These are phyloP conservation scores for Amphiura filiformis DNA, from an alignment of 35 echinoderm and acorn worm species.

Conservation along the genomic window DNA sequence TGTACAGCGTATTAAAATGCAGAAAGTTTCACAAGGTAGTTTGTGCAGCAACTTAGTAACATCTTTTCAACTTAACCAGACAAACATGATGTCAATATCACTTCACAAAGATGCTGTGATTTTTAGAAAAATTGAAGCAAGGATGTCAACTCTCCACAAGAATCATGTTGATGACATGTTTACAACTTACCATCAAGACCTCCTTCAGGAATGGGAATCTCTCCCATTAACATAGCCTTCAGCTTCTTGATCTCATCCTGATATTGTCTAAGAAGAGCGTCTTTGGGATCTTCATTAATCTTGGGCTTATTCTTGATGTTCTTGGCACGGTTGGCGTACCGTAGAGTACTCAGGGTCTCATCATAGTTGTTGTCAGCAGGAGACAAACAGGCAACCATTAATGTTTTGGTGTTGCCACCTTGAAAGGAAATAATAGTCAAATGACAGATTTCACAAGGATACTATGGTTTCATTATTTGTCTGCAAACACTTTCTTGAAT, in stretches of 20 bases:
- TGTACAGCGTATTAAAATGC: too few species aligned
- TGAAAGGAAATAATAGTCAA: neutral
- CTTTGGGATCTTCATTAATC: conserved; percentile 99
- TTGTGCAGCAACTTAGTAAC: too few species aligned
- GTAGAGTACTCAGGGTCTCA: conserved; percentile 83
- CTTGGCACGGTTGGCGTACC: conserved; percentile 98
- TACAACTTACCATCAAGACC: conserved; percentile 75
- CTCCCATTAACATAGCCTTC: conserved; percentile 83
- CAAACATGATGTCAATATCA: too few species aligned
- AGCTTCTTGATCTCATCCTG: conserved; percentile 89
- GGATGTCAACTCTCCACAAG: too few species aligned
- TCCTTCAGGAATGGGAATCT: conserved; percentile 85
- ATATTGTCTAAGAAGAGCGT: conserved; percentile 90
- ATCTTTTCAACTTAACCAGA: too few species aligned
- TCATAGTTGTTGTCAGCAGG: conserved; percentile 96
- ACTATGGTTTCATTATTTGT: too few species aligned
- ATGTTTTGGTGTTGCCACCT: conserved; percentile 76
- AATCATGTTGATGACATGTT: too few species aligned
- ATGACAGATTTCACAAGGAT: too few species aligned
- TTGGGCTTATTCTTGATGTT: conserved; percentile 99
- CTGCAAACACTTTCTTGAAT: too few species aligned
- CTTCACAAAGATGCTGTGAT: too few species aligned
- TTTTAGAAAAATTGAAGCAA: too few species aligned
- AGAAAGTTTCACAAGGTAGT: too few species aligned
- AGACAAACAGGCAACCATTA: conserved; percentile 92